Evolutionary conservation across 2,113 vertebrate genomes (phyloP).

Genomic region (Columba janthina): DNA sequence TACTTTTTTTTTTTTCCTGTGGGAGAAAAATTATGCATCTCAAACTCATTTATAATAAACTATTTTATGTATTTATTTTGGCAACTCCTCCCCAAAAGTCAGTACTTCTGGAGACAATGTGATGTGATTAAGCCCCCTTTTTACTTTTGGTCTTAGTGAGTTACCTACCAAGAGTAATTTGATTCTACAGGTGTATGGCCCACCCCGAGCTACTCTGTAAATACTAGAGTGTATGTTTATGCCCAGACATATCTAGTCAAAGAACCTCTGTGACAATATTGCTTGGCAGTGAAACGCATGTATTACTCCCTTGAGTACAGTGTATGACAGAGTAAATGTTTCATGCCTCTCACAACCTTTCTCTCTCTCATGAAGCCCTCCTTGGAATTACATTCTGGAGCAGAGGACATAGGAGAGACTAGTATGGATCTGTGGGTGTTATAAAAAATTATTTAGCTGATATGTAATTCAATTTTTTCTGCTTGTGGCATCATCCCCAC

Average conservation of each 20-base stretch:
- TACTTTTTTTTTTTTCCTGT: fast-evolving
- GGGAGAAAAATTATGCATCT: background rate
- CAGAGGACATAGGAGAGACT: background rate
- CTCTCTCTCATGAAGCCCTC: background rate
- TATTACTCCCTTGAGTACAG: background rate
- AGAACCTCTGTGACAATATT: background rate
- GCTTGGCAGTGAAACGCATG: background rate
- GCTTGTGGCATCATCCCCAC: background rate
- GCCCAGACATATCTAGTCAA: background rate
- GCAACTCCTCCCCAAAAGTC: background rate
- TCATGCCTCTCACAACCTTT: background rate
- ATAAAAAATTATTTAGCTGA: background rate
- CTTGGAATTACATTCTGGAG: background rate
- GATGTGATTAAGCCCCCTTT: background rate
- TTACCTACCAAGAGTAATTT: background rate
- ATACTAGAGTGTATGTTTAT: background rate
- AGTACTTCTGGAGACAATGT: background rate
- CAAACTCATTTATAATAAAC: background rate
- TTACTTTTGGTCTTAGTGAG: background rate
- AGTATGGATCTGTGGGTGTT: background rate
- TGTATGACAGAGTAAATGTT: background rate
- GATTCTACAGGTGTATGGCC: background rate
- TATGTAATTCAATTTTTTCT: background rate
- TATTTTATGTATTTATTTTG: background rate
- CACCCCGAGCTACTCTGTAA: background rate